A percentile compares a stretch with the other conserved stretches of the same genome.
Conservation (phyloP, 2,888 invertebrate species). For the Limenitis camilla region DNA sequence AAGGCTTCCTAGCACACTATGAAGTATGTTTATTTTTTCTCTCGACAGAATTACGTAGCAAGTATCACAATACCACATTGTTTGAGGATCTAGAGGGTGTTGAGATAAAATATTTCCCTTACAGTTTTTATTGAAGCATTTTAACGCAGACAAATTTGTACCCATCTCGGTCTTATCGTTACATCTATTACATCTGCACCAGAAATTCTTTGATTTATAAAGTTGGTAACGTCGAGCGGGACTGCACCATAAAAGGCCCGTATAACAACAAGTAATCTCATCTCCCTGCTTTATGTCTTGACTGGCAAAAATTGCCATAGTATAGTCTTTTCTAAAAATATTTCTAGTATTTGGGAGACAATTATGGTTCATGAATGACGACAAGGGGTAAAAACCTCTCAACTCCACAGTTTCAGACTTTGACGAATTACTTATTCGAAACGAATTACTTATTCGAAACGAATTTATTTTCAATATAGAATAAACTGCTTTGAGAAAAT, state of each 20-base stretch:
- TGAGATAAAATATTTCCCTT: slow-evolving; percentile 70
- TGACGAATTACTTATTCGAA: slow-evolving; percentile 64
- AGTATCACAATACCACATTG: slow-evolving; percentile 74
- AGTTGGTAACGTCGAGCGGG: slow-evolving; percentile 76
- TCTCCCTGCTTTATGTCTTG: slow-evolving; percentile 71
- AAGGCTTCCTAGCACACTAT: slow-evolving; percentile 70
- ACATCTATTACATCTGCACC: slow-evolving; percentile 78
- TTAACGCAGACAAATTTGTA: slow-evolving; percentile 68
- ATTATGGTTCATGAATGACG: slow-evolving; percentile 79
- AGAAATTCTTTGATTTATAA: slow-evolving; percentile 77
- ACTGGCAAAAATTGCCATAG: slow-evolving; percentile 75
- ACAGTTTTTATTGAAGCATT: slow-evolving; percentile 68
- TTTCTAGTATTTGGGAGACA: slow-evolving; percentile 81
- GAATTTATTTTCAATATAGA: slow-evolving; percentile 78
- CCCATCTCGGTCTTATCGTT: slow-evolving; percentile 77
- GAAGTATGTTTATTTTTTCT: slow-evolving; percentile 59
- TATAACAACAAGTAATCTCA: slow-evolving; percentile 79
- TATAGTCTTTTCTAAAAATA: slow-evolving; percentile 68
- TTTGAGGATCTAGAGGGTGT: slow-evolving; percentile 56
- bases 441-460: slow-evolving; percentile 79
- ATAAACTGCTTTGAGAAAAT: slow-evolving; percentile 69
- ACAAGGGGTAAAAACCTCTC: slow-evolving; percentile 78
- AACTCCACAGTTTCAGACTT: slow-evolving; percentile 52
- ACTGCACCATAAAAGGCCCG: slow-evolving; percentile 80
- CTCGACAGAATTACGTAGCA: slow-evolving; percentile 55